Percentiles rank a stretch among this genome's conserved stretches.
phyloP scores from a whole-genome alignment of 2,888 invertebrate genomes.

The Caprella mutica region DNA sequence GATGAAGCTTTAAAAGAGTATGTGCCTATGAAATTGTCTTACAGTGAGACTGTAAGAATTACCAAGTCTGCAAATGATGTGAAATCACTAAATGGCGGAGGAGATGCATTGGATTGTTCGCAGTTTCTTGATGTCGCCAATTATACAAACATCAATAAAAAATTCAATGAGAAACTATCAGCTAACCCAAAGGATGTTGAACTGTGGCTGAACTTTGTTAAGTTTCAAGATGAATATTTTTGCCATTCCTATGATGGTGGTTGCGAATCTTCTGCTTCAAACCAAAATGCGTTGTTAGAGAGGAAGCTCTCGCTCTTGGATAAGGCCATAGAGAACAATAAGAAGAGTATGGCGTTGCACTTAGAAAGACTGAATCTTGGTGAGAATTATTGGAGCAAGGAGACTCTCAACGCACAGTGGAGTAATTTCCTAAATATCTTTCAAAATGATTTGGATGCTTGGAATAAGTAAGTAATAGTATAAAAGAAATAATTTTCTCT shows the following conservation, averaged over 20 bases:
- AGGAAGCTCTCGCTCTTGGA: constrained; percentile 43
- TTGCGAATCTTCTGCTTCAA: too few relatives aligned
- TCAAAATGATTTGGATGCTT: too few relatives aligned
- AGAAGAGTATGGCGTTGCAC: constrained; percentile 39
- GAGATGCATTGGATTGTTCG: too few relatives aligned
- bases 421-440: too few relatives aligned
- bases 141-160: constrained; percentile 10
- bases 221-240: constrained; percentile 42
- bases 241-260: too few relatives aligned
- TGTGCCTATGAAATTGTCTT: background rate
- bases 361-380: constrained; percentile 39
- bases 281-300: constrained; percentile 38
- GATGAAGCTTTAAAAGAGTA: too few relatives aligned
- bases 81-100: too few relatives aligned
- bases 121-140: too few relatives aligned
- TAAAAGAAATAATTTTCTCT: too few relatives aligned
- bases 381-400: too few relatives aligned
- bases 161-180: constrained; percentile 39
- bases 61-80: background rate
- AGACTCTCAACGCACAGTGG: too few relatives aligned
- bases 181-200: constrained; percentile 39
- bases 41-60: background rate
- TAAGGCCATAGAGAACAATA: constrained; percentile 41
- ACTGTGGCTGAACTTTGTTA: constrained; percentile 43
- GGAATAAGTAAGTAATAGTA: too few relatives aligned